These are phyloP conservation scores for Plestiodon gilberti DNA, from an alignment of 2,113 vertebrate genomes.

Conservation along the genomic window DNA sequence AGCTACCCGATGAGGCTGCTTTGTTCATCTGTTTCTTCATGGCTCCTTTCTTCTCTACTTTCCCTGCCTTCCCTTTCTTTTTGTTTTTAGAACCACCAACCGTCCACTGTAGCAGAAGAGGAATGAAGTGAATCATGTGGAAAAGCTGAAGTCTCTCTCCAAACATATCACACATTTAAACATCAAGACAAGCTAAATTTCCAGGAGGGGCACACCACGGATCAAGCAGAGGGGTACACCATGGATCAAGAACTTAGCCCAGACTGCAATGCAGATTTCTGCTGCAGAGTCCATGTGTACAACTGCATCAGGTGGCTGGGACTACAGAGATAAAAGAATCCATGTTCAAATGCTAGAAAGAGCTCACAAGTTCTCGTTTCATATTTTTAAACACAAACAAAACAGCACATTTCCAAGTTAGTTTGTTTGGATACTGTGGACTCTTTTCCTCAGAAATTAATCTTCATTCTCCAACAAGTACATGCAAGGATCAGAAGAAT, in stretches of 20 bases:
- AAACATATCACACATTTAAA: neutral
- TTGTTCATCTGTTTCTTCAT: slow-evolving; percentile 90
- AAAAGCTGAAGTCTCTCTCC: neutral
- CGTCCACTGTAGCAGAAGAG: slow-evolving; percentile 87
- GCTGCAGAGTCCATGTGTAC: neutral
- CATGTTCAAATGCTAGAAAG: neutral
- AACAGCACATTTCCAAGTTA: neutral
- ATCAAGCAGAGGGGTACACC: neutral
- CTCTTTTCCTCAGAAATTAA: neutral
- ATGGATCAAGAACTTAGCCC: neutral
- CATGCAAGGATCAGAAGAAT: neutral
- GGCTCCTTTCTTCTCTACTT: slow-evolving; percentile 92
- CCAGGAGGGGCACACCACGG: neutral
- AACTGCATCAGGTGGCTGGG: neutral
- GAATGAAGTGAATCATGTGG: slow-evolving; percentile 33
- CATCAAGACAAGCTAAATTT: neutral
- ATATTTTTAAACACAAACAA: neutral
- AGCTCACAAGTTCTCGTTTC: neutral
- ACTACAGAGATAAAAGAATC: neutral
- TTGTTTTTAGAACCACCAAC: slow-evolving; percentile 97
- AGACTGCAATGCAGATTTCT: neutral
- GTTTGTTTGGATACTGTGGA: neutral
- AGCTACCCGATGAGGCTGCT: slow-evolving; percentile 95
- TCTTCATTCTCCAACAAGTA: neutral
- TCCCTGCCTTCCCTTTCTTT: slow-evolving; percentile 92